phyloP scores from a whole-genome alignment of 2,113 vertebrate species.

The Gymnorhina tibicen region DNA sequence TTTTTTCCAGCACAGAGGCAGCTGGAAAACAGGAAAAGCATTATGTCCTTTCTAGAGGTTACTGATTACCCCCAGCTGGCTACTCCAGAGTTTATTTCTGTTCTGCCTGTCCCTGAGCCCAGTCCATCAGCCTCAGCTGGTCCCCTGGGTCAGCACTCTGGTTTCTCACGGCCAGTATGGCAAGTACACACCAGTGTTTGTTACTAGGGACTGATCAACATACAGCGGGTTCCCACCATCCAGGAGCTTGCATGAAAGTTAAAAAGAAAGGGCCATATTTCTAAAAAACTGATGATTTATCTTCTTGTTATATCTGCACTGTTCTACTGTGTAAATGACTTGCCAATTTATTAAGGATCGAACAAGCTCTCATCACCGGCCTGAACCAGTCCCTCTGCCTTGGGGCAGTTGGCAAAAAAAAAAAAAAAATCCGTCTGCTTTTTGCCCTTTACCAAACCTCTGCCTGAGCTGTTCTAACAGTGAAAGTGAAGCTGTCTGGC shows the following conservation, averaged over 20 bases:
- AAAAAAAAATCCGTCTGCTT: background rate
- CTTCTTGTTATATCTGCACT: background rate
- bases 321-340: background rate
- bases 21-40: slow-evolving; percentile 16
- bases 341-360: background rate
- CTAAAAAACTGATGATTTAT: background rate
- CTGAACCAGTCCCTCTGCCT: background rate
- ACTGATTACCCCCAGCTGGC: background rate
- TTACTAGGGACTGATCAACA: background rate
- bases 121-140: background rate
- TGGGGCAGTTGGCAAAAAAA: background rate
- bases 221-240: background rate
- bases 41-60: background rate
- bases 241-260: background rate
- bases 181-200: rapidly evolving
- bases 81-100: background rate
- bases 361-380: background rate
- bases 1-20: background rate
- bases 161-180: background rate
- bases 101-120: background rate
- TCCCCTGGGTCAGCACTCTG: background rate
- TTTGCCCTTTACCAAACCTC: background rate
- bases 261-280: background rate
- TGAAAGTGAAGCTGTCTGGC: background rate
- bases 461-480: background rate